These are phyloP conservation scores for Ferdinandea cuprea DNA, from an alignment of 2,888 invertebrate species.

Conservation along the genomic window DNA sequence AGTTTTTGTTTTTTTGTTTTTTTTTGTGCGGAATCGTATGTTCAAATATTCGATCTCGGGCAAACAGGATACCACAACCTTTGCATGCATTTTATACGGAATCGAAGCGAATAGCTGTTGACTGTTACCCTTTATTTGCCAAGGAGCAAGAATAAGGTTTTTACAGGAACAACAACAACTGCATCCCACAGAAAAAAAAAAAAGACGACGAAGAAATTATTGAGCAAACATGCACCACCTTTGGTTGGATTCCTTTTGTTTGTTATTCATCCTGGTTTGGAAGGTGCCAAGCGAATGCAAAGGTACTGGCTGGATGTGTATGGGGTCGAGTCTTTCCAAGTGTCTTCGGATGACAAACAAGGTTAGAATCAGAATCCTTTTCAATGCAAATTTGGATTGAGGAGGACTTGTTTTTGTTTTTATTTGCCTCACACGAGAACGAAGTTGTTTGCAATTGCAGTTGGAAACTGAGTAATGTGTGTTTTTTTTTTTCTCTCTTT, in stretches of 20 bases:
- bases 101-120: slow-evolving; percentile 39
- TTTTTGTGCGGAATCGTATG: slow-evolving; percentile 17
- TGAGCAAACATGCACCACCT: slow-evolving; percentile 52
- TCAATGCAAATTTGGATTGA: slow-evolving; percentile 61
- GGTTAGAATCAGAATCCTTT: slow-evolving; percentile 53
- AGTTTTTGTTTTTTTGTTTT: background rate
- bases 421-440: slow-evolving; percentile 29
- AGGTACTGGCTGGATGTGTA: slow-evolving; percentile 1
- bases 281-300: slow-evolving; percentile 11
- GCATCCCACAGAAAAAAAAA: background rate
- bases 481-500: background rate
- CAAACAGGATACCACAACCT: slow-evolving; percentile 33
- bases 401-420: slow-evolving; percentile 18
- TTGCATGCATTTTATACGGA: slow-evolving; percentile 25
- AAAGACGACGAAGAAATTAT: slow-evolving; percentile 39
- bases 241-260: slow-evolving; percentile 28
- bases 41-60: slow-evolving; percentile 46
- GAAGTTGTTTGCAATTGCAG: slow-evolving; percentile 44
- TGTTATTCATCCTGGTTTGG: slow-evolving; percentile 45
- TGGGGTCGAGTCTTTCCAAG: slow-evolving; percentile 37
- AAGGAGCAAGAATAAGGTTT: slow-evolving; percentile 10
- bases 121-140: slow-evolving; percentile 13
- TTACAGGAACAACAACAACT: too few relatives aligned
- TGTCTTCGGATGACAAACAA: slow-evolving; percentile 53
- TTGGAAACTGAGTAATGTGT: slow-evolving; percentile 22